These are phyloP conservation scores for Watsonalla cultraria DNA, from an alignment of 2,888 invertebrate genomes.

Conservation along the genomic window DNA sequence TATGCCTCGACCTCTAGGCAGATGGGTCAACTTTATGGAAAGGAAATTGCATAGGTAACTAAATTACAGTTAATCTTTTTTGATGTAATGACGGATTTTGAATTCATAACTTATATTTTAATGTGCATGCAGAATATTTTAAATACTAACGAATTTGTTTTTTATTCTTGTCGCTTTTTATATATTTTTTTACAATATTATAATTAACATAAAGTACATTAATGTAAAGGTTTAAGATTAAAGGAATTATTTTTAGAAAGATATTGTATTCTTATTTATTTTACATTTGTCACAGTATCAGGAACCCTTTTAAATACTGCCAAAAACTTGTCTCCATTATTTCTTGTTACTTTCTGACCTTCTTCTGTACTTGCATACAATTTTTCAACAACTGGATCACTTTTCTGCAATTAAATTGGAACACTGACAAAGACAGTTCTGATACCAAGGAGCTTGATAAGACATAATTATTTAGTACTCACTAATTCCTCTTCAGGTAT, in stretches of 20 bases:
- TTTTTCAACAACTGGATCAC: constrained; percentile 92
- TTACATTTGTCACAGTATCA: constrained; percentile 23
- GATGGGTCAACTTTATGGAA: constrained; percentile 60
- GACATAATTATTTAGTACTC: constrained; percentile 23
- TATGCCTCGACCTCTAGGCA: constrained; percentile 47
- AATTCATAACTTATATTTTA: too few relatives aligned
- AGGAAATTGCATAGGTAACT: constrained; percentile 46
- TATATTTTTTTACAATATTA: too few relatives aligned
- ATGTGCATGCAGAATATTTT: too few relatives aligned
- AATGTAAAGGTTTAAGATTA: not conserved
- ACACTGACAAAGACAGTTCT: too few relatives aligned
- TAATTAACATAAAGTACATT: too few relatives aligned
- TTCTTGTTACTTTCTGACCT: constrained; percentile 97
- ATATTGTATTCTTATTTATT: constrained; percentile 12
- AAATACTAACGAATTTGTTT: too few relatives aligned
- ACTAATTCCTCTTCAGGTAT: constrained; percentile 88
- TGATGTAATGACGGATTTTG: too few relatives aligned
- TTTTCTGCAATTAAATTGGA: constrained; percentile 74
- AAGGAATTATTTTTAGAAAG: constrained; percentile 3
- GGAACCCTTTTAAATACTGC: constrained; percentile 89
- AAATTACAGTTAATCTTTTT: not conserved
- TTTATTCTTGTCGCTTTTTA: not conserved
- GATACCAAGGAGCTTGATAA: not conserved
- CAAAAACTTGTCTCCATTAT: constrained; percentile 94
- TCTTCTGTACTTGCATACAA: constrained; percentile 97